Base-by-base conservation (phyloP, 2,888 invertebrate species). In the Melieria picta region DNA sequence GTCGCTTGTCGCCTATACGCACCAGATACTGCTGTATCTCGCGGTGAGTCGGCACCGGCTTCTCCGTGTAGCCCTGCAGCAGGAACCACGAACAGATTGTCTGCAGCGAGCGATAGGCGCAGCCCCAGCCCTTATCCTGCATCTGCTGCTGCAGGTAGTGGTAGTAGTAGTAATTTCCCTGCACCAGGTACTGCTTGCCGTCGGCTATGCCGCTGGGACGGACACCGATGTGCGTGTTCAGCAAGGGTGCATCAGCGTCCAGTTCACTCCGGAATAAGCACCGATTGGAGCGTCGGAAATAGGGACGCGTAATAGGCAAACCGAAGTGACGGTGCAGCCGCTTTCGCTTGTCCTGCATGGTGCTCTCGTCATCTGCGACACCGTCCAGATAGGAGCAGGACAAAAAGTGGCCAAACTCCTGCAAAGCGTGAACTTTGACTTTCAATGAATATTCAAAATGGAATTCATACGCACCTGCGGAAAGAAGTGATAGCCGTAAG, bases 81-180 rank as follows among this genome's bases (percentile, higher is more conserved):
- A 92, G 91, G 90, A 95, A 97, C 99, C 99, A 99, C 0, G 98
- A 98, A 77, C 95, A 91, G 75, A 99, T 90, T 0, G 99, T 98
- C 88, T 99, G 99, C 81, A 99, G 89, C 0, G 98, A 98, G 74
- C 99, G 91, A 84, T 99, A 99, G 0, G 99, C 99, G 88, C 99
- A 99, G 5, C 99, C 99, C 99, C 99, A 99, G n/a, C 97, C 97
- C 85, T 94, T 93, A 82, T 99, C 99, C 86, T 98, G 94, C 84
- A 96, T 92, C 77, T 91, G 90, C 82, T 98, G 94, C 86, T 98
- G 98, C 92, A 96, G 93, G 86, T 99, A 99, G 86, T 99, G 99
- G 84, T 97, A 94, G 87, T 99, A 99, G 16, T 92, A 89, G 84
- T 99, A 99, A 75, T 91, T 90, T 1, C 99, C 99, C 75, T 92